Evolutionary conservation across 2,797 vertebrate genomes (phyloP).

Genomic region (Poecilia gillii): DNA sequence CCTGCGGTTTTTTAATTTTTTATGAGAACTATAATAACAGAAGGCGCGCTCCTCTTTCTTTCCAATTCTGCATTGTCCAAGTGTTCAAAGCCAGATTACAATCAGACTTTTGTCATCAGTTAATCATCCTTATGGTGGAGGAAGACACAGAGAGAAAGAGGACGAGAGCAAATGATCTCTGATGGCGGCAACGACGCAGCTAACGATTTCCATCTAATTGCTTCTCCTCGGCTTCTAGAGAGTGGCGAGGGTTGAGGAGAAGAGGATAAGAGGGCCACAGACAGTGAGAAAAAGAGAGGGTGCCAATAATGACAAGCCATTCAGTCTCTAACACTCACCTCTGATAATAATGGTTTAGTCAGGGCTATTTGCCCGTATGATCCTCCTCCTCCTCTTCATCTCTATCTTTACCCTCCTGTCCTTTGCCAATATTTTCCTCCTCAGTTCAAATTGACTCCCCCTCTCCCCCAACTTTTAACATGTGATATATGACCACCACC

Average conservation of each 20-base stretch:
- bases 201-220: conserved; percentile 79
- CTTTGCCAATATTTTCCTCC: conserved; percentile 48
- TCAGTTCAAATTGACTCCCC: conserved; percentile 40
- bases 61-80: conserved; percentile 35
- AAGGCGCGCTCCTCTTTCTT: conserved; percentile 3
- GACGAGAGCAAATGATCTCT: conserved; percentile 72
- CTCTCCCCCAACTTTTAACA: conserved; percentile 23
- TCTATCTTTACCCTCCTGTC: conserved; percentile 17
- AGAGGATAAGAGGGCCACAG: conserved; percentile 19
- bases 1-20: conserved; percentile 13
- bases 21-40: conserved; percentile 39
- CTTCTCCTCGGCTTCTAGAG: conserved; percentile 57
- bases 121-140: conserved; percentile 68
- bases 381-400: conserved; percentile 43
- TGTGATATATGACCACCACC: conserved; percentile 16
- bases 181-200: conserved; percentile 51
- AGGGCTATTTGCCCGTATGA: conserved; percentile 49
- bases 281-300: conserved; percentile 32
- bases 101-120: conserved; percentile 74
- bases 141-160: conserved; percentile 47
- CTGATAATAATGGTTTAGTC: conserved; percentile 66
- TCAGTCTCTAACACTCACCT: conserved; percentile 69
- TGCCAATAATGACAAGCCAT: conserved; percentile 63
- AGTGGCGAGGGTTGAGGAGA: conserved; percentile 38
- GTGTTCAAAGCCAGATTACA: conserved; percentile 66